Evolutionary conservation across 2,888 invertebrate species (phyloP), one percentile per base, ranked within the genome.

Genomic region (Agonopterix subpropinquella): DNA sequence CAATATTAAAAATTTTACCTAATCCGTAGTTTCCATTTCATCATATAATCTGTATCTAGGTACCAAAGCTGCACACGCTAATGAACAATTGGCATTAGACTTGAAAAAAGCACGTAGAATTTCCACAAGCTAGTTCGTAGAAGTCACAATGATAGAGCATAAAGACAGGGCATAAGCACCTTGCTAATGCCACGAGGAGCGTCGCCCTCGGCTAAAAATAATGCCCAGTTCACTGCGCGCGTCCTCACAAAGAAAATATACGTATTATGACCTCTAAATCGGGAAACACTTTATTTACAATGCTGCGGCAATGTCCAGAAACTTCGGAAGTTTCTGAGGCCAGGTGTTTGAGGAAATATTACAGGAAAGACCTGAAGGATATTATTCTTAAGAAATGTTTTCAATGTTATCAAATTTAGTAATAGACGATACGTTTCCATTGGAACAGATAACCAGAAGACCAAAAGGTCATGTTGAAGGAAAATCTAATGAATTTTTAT

Each of bases 121-220:
- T 28, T 28, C 28, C 28, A 5, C 28, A 28, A 28, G 28, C 28
- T 28, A 28, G 28, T 28, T 28, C 28, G 39, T 39, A n/a, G 39
- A n/a, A n/a, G 39, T 39, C 10, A 73, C 58, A 65, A 64, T 72
- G 68, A 70, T 66, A 59, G 59, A 59, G 64, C 66, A 64, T 55
- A 64, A 58, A 47, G 42, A 36, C 49, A 46, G 13, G 52, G 39
- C 45, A 47, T 36, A 48, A 45, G 35, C 47, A 39, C 39, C n/a
- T n/a, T 28, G 28, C 5, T 35, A 15, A 41, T 35, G 41, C 11
- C 56, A 60, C 62, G 62, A 67, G 64, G 80, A 71, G 75, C 87
- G 85, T 73, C 80, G 87, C 80, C 83, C 86, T 74, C 79, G 71
- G 70, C 86, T 86, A 86, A 84, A 86, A 84, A 86, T 87, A 28